Evolutionary conservation across 2,888 invertebrate genomes (phyloP).

Genomic region (Oasisia sp.): DNA sequence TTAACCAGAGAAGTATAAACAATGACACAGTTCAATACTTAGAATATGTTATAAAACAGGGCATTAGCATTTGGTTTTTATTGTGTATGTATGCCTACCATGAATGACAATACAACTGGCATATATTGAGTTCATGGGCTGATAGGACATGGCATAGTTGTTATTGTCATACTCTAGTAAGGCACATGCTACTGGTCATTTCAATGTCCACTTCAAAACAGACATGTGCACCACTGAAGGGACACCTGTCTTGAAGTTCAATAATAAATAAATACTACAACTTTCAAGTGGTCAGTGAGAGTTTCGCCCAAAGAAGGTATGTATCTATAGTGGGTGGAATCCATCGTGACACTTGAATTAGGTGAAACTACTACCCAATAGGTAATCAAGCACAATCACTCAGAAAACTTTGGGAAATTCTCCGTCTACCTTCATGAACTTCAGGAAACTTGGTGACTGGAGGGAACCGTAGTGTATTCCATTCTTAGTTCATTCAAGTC

Average conservation of each 20-base stretch:
- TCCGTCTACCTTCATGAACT: too few relatives aligned
- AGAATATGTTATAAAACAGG: neutral
- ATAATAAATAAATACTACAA: conserved; percentile 17
- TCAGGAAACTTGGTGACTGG: too few relatives aligned
- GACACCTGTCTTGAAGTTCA: neutral
- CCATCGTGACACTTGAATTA: neutral
- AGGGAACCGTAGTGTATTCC: too few relatives aligned
- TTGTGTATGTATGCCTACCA: neutral
- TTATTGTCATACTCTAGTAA: neutral
- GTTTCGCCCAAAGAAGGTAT: neutral
- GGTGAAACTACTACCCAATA: neutral
- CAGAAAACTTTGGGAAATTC: too few relatives aligned
- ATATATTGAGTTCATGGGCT: neutral
- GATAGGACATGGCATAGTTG: too few relatives aligned
- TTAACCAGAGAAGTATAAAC: too few relatives aligned
- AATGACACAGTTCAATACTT: too few relatives aligned
- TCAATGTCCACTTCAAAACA: neutral
- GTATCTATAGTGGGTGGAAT: neutral
- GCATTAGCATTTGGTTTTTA: neutral
- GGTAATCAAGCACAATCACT: neutral
- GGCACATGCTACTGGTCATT: neutral
- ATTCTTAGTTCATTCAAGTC: too few relatives aligned
- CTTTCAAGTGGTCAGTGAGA: neutral
- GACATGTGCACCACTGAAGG: neutral
- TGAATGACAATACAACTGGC: neutral